Conservation (phyloP, 1,140 invertebrate species). For the Anthonomus grandis region DNA sequence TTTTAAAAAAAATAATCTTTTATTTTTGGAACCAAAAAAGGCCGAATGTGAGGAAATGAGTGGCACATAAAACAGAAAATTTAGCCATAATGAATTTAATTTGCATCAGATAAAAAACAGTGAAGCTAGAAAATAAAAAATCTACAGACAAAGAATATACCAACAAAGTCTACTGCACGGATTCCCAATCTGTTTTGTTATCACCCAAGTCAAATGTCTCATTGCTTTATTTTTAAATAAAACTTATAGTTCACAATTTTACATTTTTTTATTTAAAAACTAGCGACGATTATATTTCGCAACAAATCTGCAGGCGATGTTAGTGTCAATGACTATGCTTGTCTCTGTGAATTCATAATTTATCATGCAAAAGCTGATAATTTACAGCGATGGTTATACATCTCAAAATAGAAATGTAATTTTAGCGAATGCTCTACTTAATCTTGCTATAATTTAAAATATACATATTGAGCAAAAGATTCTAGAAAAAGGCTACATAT, state of each 20-base stretch:
- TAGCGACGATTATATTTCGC: not conserved
- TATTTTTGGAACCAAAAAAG: not conserved
- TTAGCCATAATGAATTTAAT: too few species aligned
- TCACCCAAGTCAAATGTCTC: not conserved
- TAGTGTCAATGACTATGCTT: too few species aligned
- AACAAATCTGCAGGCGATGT: not conserved
- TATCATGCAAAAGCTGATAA: too few species aligned
- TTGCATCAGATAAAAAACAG: not conserved
- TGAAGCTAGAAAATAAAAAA: not conserved
- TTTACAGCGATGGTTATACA: too few species aligned
- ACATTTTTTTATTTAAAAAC: not conserved
- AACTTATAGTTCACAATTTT: too few species aligned
- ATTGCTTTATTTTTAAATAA: not conserved
- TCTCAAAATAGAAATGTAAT: too few species aligned
- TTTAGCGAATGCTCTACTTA: too few species aligned
- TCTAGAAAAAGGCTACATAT: too few species aligned
- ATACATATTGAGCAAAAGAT: too few species aligned
- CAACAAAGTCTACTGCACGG: not conserved
- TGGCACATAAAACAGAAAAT: not conserved
- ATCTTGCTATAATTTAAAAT: too few species aligned
- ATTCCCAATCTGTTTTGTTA: not conserved
- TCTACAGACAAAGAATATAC: not conserved
- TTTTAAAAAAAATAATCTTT: not conserved
- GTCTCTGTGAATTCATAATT: too few species aligned
- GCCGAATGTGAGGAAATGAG: too few species aligned